These are phyloP conservation scores for Oxystoma pomonae DNA, from an alignment of 2,888 invertebrate genomes.

Conservation along the genomic window DNA sequence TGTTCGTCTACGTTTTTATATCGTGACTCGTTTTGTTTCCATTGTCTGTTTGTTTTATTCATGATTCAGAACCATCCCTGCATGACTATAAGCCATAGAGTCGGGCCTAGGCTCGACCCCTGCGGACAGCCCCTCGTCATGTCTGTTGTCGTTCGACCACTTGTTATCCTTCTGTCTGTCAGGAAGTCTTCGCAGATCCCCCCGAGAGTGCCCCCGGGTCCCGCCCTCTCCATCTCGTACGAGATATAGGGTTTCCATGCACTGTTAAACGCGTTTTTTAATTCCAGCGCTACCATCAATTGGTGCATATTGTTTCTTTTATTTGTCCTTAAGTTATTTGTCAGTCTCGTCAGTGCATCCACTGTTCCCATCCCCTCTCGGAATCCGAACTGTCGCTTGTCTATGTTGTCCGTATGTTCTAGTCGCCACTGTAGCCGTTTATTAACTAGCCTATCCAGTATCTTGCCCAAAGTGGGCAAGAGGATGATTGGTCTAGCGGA, in stretches of 20 bases:
- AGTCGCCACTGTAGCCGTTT: too few species aligned
- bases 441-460: too few species aligned
- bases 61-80: conserved; percentile 25
- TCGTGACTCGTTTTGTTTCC: conserved; percentile 4
- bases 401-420: too few species aligned
- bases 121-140: conserved; percentile 18
- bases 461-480: too few species aligned
- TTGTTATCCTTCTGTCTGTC: background rate
- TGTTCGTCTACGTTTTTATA: conserved; percentile 19
- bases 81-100: conserved; percentile 28
- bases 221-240: background rate
- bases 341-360: too few species aligned
- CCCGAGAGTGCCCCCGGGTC: background rate
- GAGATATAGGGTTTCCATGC: conserved; percentile 14
- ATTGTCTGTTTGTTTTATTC: too few species aligned
- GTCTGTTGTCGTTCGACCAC: background rate
- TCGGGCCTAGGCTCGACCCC: conserved; percentile 26
- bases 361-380: too few species aligned
- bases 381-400: too few species aligned
- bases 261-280: conserved; percentile 1
- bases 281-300: background rate
- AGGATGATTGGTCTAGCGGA: too few species aligned
- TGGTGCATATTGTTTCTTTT: background rate
- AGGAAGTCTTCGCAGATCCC: background rate
- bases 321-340: too few species aligned